Conservation (phyloP, 2,888 invertebrate genomes). For the Camponotus fellah region DNA sequence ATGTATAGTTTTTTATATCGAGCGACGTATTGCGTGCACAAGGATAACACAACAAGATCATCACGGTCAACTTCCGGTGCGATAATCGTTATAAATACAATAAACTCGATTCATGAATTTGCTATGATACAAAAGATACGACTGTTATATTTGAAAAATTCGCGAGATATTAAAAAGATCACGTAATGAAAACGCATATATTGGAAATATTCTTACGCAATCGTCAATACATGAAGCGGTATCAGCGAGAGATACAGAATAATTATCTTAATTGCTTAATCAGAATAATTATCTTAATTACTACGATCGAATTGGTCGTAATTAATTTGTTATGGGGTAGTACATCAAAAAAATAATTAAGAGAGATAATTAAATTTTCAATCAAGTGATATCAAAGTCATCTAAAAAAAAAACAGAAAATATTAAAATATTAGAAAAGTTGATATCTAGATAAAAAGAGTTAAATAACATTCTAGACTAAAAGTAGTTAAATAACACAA, state of each 20-base stretch:
- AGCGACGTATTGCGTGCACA: conserved; percentile 32
- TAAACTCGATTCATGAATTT: conserved; percentile 65
- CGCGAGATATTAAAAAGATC: conserved; percentile 39
- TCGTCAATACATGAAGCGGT: conserved; percentile 15
- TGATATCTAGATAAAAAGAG: background rate
- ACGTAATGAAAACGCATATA: conserved; percentile 29
- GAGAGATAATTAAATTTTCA: conserved; percentile 27
- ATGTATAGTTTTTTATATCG: conserved; percentile 1
- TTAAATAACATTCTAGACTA: background rate
- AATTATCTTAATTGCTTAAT: conserved; percentile 21
- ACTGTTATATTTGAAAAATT: conserved; percentile 42
- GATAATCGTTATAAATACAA: conserved; percentile 60
- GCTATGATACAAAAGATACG: conserved; percentile 36
- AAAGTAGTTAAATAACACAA: background rate
- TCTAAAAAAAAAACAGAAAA: background rate
- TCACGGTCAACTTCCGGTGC: conserved; percentile 62
- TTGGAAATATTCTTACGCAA: conserved; percentile 55
- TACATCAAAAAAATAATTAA: conserved; percentile 10
- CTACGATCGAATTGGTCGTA: background rate
- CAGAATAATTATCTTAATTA: conserved; percentile 27
- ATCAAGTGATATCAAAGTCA: background rate
- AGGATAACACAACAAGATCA: conserved; percentile 63
- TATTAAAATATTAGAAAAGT: background rate
- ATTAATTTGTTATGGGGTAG: conserved; percentile 21
- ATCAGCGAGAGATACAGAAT: background rate